Conservation (phyloP, 2,888 invertebrate species). For the Caenorhabditis afra region DNA sequence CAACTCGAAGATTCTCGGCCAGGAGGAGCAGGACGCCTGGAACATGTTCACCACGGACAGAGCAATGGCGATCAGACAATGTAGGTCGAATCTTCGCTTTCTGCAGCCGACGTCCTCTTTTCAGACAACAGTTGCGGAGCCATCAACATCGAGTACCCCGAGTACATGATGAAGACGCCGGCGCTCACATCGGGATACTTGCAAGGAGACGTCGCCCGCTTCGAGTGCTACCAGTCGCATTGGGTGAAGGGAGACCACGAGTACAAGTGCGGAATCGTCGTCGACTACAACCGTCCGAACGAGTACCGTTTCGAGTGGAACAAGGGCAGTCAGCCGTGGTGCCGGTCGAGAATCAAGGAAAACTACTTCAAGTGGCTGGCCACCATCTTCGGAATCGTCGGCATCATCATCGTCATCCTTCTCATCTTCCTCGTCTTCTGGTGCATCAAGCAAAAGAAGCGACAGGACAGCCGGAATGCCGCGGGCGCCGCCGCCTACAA, state of each 20-base stretch:
- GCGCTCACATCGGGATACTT: constrained; percentile 77
- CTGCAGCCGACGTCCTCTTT: background rate
- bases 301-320: constrained; percentile 80
- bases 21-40: constrained; percentile 74
- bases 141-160: constrained; percentile 80
- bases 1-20: constrained; percentile 77
- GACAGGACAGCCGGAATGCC: constrained; percentile 47
- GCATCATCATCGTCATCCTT: constrained; percentile 67
- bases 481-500: constrained; percentile 58
- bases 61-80: constrained; percentile 70
- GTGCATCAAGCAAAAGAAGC: constrained; percentile 70
- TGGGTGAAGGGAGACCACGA: constrained; percentile 79
- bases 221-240: constrained; percentile 79
- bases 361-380: constrained; percentile 79
- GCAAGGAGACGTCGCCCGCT: constrained; percentile 78
- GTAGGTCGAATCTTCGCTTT: constrained; percentile 49
- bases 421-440: constrained; percentile 71
- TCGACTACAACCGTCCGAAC: constrained; percentile 76
- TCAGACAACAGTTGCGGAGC: constrained; percentile 80
- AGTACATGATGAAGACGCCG: constrained; percentile 79
- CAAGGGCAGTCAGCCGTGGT: constrained; percentile 79
- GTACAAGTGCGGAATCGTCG: constrained; percentile 78
- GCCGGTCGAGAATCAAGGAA: constrained; percentile 79
- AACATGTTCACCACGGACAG: constrained; percentile 71
- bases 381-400: constrained; percentile 73